Base-by-base conservation (phyloP, 2,888 invertebrate species). In the Acronicta leporina region DNA sequence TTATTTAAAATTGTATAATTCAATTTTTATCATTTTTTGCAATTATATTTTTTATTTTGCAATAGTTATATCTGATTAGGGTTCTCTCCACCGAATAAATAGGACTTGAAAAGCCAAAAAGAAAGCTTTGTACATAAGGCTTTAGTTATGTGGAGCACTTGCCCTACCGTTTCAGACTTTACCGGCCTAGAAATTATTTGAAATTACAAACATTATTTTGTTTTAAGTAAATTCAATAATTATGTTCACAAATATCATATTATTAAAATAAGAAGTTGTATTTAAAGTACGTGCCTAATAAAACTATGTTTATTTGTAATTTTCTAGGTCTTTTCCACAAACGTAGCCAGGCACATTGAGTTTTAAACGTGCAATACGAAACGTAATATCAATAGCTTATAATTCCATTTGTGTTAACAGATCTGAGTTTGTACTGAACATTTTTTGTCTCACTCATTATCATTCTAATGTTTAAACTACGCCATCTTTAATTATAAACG, bases 61-160 rank as follows among this genome's bases (percentile, higher is more conserved):
- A 76, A 78, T 79, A 69, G 61, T 77, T 80, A 75, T 75, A 68
- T 61, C 76, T 70, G 49, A 67, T 68, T 81, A 87, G 84, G 84
- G 82, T 82, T 82, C 72, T 81, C 84, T 87, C 88, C 89, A 92
- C 92, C 91, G 92, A 90, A 82, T 88, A 85, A 80, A 80, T 84
- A 88, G 84, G 84, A 90, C 83, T 86, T 90, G 85, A 87, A 84
- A 87, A 88, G 91, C 92, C 92, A 93, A 93, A 92, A 88, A 90
- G 53, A 81, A 82, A 75, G 91, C 91, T 92, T 91, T 92, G 92
- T 92, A 92, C 68, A 92, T 92, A 89, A 71, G 87, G 87, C 89
- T 86, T 57, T 56, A 63, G 47, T 56, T 81, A 73, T 67, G 73
- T 75, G 70, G 74, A 77, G 75, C 74, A 70, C 64, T 69, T 71